Conservation (phyloP, 2,888 invertebrate genomes). For the Ptychoptera contaminata region DNA sequence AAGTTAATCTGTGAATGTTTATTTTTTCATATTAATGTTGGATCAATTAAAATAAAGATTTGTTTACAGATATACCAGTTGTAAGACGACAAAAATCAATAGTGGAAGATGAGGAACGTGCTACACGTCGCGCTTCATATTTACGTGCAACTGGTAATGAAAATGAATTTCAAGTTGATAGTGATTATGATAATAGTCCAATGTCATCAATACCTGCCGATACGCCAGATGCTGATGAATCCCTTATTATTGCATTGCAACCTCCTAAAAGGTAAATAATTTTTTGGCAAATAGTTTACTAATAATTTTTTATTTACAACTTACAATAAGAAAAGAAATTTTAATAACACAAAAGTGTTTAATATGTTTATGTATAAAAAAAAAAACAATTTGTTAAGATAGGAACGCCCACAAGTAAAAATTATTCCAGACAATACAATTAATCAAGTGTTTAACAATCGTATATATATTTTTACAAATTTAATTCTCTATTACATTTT, state of each 20-base stretch:
- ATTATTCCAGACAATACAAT: not conserved
- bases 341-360: too few relatives aligned
- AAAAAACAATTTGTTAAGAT: too few relatives aligned
- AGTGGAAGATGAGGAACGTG: constrained; percentile 62
- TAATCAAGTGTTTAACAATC: too few relatives aligned
- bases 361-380: too few relatives aligned
- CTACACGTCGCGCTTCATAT: constrained; percentile 83
- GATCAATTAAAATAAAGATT: not conserved
- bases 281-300: too few relatives aligned
- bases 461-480: too few relatives aligned
- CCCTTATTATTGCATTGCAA: constrained; percentile 23
- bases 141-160: constrained; percentile 76
- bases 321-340: too few relatives aligned
- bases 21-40: not conserved
- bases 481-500: not conserved
- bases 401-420: not conserved
- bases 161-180: constrained; percentile 56
- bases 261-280: constrained; percentile 44
- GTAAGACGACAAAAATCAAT: constrained; percentile 26
- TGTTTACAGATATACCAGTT: constrained; percentile 11
- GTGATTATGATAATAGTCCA: constrained; percentile 30
- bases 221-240: constrained; percentile 16
- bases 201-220: constrained; percentile 8
- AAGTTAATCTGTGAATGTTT: too few relatives aligned
- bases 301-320: too few relatives aligned